A percentile compares a stretch with the other conserved stretches of the same genome.
phyloP scores from a whole-genome alignment of 1,140 invertebrate genomes.

The Drosophila nasuta region DNA sequence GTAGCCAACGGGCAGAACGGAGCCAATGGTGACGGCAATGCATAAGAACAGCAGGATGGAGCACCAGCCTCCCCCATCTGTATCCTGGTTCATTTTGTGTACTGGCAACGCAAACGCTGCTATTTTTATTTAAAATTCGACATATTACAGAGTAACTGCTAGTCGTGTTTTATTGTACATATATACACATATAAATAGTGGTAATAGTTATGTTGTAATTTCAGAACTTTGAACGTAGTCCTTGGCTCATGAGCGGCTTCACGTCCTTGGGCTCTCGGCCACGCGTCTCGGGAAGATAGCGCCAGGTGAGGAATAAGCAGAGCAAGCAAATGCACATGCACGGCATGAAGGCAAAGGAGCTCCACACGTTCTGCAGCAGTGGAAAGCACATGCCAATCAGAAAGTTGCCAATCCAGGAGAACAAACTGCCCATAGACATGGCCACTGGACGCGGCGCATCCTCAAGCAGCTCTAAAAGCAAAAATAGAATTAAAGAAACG shows the following conservation, averaged over 20 bases:
- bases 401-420: conserved; percentile 96
- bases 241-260: conserved; percentile 85
- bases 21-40: conserved; percentile 70
- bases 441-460: conserved; percentile 92
- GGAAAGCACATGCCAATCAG: conserved; percentile 92
- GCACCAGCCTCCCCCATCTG: conserved; percentile 31
- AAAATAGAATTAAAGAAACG: background rate
- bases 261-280: conserved; percentile 88
- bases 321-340: conserved; percentile 87
- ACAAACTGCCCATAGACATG: conserved; percentile 94
- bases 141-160: background rate
- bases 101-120: background rate
- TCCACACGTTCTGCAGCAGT: conserved; percentile 87
- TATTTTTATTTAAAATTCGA: background rate
- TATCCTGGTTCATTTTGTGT: conserved; percentile 14
- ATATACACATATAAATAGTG: background rate
- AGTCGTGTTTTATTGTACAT: background rate
- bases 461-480: conserved; percentile 91
- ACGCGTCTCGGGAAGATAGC: conserved; percentile 90
- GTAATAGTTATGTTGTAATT: background rate
- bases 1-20: conserved; percentile 93
- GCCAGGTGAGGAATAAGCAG: conserved; percentile 88
- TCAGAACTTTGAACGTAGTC: conserved; percentile 76
- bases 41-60: conserved; percentile 26
- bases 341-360: conserved; percentile 89